These are phyloP conservation scores for Meteorus colon DNA, from an alignment of 2,888 invertebrate genomes.

Conservation along the genomic window DNA sequence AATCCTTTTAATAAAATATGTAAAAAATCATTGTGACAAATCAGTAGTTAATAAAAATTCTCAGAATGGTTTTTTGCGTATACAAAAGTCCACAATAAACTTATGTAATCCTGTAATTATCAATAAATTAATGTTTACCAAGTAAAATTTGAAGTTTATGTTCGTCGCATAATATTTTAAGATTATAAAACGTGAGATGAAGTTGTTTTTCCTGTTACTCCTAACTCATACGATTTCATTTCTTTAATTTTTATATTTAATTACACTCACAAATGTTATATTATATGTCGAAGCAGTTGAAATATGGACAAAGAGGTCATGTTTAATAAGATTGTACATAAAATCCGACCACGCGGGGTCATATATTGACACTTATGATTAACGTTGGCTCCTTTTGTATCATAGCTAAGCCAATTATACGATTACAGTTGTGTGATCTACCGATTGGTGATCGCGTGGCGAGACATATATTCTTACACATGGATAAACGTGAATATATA, in stretches of 20 bases:
- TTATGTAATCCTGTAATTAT: neutral
- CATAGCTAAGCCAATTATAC: constrained; percentile 19
- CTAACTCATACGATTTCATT: too few relatives aligned
- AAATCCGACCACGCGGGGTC: neutral
- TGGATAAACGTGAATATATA: neutral
- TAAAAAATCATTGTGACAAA: too few relatives aligned
- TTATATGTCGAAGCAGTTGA: constrained; percentile 7
- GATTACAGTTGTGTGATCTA: constrained; percentile 1
- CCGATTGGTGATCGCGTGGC: constrained; percentile 6
- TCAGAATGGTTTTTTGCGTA: neutral
- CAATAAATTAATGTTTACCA: too few relatives aligned
- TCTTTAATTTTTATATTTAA: too few relatives aligned
- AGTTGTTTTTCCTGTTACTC: too few relatives aligned
- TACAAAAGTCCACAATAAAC: neutral
- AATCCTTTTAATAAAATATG: too few relatives aligned
- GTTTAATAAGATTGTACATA: neutral
- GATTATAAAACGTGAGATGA: too few relatives aligned
- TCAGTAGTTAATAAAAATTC: too few relatives aligned
- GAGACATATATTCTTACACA: neutral
- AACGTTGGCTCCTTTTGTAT: constrained; percentile 9
- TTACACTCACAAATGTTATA: neutral
- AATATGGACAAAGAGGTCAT: constrained; percentile 10
- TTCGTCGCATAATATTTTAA: too few relatives aligned
- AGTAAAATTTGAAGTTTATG: too few relatives aligned
- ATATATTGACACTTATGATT: constrained; percentile 31